Evolutionary conservation across 2,113 vertebrate species (phyloP).

Genomic region (Recurvirostra avosetta): DNA sequence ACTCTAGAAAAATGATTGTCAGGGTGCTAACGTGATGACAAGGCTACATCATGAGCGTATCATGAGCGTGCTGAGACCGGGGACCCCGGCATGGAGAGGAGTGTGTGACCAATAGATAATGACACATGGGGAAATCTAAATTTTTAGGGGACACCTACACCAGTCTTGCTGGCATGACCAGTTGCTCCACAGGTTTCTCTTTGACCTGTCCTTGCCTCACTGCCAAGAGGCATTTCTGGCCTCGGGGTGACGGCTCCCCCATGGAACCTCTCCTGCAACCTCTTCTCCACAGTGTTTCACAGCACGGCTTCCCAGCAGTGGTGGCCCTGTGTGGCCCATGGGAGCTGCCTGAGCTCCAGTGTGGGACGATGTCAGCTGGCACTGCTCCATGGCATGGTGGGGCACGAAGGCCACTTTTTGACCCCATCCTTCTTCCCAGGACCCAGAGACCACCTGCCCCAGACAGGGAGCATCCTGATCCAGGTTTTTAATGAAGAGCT

Average conservation of each 20-base stretch:
- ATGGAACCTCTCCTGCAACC: neutral
- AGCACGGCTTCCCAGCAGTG: rapidly evolving
- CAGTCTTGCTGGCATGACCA: neutral
- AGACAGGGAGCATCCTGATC: neutral
- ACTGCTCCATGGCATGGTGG: neutral
- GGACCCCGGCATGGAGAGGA: neutral
- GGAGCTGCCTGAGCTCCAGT: neutral
- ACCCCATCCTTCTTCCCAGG: neutral
- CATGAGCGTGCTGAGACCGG: neutral
- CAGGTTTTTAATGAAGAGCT: neutral
- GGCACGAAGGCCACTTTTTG: neutral
- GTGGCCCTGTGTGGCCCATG: rapidly evolving
- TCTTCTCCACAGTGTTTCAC: neutral
- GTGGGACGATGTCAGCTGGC: neutral
- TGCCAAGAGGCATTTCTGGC: neutral
- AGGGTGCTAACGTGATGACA: neutral
- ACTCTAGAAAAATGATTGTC: neutral
- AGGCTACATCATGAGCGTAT: neutral
- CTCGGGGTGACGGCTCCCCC: rapidly evolving
- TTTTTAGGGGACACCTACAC: neutral
- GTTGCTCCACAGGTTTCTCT: neutral
- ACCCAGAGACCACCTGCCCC: neutral
- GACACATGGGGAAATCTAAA: neutral
- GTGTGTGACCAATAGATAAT: neutral
- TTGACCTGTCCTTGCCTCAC: neutral